Evolutionary conservation across 2,888 invertebrate species (phyloP).

Genomic region (Holacanthella duospinosa): DNA sequence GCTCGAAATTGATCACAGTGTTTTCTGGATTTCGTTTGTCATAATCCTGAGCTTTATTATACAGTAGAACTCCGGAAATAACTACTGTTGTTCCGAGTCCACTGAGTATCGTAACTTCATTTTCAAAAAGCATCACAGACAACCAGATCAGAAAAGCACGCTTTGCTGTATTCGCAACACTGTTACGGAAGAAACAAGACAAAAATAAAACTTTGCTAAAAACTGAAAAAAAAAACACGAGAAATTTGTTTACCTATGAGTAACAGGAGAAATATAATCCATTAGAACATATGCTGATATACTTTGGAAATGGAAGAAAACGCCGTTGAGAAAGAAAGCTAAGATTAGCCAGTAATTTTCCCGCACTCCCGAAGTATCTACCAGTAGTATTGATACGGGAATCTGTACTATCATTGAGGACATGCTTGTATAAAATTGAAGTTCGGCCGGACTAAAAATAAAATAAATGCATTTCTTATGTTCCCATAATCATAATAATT

Average conservation of each 20-base stretch:
- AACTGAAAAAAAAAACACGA: neutral
- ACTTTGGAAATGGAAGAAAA: conserved; percentile 70
- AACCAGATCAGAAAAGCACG: conserved; percentile 67
- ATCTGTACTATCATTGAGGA: conserved; percentile 62
- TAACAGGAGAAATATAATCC: conserved; percentile 69
- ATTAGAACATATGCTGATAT: conserved; percentile 67
- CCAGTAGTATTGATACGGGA: conserved; percentile 56
- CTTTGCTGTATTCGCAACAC: conserved; percentile 69
- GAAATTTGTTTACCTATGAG: conserved; percentile 54
- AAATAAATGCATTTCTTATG: conserved; percentile 5
- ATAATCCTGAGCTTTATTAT: conserved; percentile 59
- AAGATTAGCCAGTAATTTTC: conserved; percentile 46
- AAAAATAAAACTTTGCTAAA: neutral
- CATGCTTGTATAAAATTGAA: conserved; percentile 67
- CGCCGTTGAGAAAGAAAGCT: conserved; percentile 57
- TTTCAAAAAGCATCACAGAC: conserved; percentile 62
- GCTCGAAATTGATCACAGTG: conserved; percentile 29
- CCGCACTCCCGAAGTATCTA: conserved; percentile 49
- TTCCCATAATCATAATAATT: neutral
- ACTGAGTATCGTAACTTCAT: conserved; percentile 60
- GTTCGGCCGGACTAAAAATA: conserved; percentile 56
- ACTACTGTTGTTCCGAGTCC: conserved; percentile 61
- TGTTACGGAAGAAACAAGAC: conserved; percentile 41
- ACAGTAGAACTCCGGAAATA: conserved; percentile 60
- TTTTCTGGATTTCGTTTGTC: conserved; percentile 39